These are phyloP conservation scores for Papilio demoleus DNA, from an alignment of 2,888 invertebrate species.

Conservation along the genomic window DNA sequence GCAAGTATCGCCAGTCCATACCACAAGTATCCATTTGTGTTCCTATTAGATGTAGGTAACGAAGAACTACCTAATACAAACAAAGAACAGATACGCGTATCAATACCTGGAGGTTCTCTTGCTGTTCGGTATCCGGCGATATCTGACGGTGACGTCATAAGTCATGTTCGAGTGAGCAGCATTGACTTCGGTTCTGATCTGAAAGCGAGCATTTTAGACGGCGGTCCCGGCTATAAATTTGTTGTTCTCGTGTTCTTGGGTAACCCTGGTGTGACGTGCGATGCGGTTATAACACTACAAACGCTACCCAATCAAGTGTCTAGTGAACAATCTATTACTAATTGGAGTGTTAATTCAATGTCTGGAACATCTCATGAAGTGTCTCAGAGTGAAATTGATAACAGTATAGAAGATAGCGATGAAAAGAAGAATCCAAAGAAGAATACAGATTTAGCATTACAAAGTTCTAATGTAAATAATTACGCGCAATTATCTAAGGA, in stretches of 20 bases:
- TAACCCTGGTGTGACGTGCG: constrained; percentile 66
- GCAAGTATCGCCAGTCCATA: constrained; percentile 64
- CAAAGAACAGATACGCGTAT: constrained; percentile 71
- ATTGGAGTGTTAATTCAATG: neutral
- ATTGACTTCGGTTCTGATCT: constrained; percentile 76
- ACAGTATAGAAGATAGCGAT: constrained; percentile 53
- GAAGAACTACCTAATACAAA: constrained; percentile 72
- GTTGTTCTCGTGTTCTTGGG: constrained; percentile 72
- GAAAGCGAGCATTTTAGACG: constrained; percentile 73
- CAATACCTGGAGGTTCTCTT: constrained; percentile 73
- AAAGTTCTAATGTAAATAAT: constrained; percentile 62
- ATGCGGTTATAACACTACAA: constrained; percentile 71
- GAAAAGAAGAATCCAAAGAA: constrained; percentile 43
- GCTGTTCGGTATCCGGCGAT: constrained; percentile 73
- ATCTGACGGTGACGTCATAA: constrained; percentile 67
- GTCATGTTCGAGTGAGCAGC: constrained; percentile 73
- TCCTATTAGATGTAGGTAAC: constrained; percentile 75
- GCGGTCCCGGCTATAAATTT: constrained; percentile 77
- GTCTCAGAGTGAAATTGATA: constrained; percentile 51
- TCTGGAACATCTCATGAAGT: constrained; percentile 16
- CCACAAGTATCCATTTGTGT: constrained; percentile 75
- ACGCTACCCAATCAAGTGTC: constrained; percentile 52
- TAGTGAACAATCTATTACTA: neutral
- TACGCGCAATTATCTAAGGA: constrained; percentile 51
- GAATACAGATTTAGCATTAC: constrained; percentile 56